Percentiles rank a stretch among this genome's conserved stretches.
phyloP scores from a whole-genome alignment of 2,797 vertebrate species.

The Tragelaphus eurycerus region DNA sequence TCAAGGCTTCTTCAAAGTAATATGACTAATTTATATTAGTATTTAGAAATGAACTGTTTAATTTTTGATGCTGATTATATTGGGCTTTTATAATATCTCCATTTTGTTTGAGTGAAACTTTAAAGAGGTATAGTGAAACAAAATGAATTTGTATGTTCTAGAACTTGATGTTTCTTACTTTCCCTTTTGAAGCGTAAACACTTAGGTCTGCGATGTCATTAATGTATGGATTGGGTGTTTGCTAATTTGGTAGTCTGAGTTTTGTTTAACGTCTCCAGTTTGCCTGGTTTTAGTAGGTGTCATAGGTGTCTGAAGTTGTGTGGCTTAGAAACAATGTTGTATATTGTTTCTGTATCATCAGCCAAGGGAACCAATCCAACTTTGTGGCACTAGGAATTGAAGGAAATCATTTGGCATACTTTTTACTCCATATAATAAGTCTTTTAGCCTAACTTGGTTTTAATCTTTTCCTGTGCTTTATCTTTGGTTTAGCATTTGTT shows the following conservation, averaged over 20 bases:
- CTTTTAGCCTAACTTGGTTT: neutral
- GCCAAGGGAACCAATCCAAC: neutral
- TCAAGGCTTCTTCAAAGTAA: conserved; percentile 22
- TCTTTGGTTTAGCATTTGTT: conserved; percentile 6
- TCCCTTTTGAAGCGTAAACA: neutral
- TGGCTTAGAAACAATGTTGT: neutral
- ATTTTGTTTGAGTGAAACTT: neutral
- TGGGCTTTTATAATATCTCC: neutral
- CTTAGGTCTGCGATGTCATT: neutral
- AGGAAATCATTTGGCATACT: neutral
- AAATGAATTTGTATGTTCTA: neutral
- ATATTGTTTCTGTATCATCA: neutral
- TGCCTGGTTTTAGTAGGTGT: neutral
- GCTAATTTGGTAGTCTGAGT: neutral
- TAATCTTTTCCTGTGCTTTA: neutral
- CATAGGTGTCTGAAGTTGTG: neutral
- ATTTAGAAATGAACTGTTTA: neutral
- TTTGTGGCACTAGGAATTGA: neutral
- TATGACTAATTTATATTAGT: neutral
- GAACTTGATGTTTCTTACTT: neutral
- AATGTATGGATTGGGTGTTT: neutral
- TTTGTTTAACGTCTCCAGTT: neutral
- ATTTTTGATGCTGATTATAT: neutral
- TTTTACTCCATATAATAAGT: neutral
- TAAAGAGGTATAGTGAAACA: conserved; percentile 21